Percentiles rank a stretch among this genome's conserved stretches.
Evolutionary conservation across 2,888 invertebrate species (phyloP).

Genomic region (Synergus laeviventris): DNA sequence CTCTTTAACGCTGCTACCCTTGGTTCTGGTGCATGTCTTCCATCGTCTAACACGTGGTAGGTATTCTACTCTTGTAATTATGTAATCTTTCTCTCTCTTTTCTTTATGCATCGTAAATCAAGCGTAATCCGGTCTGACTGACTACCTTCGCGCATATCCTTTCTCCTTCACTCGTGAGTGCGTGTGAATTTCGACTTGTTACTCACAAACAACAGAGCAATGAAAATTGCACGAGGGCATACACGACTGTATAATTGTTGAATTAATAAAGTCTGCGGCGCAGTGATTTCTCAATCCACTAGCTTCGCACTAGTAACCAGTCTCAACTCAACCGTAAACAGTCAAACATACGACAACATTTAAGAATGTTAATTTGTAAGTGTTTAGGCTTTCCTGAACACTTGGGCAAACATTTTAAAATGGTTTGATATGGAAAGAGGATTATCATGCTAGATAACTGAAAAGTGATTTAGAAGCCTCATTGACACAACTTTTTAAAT

Average conservation of each 20-base stretch:
- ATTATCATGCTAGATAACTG: neutral
- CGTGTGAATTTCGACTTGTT: slow-evolving; percentile 25
- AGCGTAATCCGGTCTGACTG: slow-evolving; percentile 5
- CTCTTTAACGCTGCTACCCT: slow-evolving; percentile 61
- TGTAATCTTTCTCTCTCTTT: slow-evolving; percentile 12
- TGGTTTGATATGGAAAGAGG: neutral
- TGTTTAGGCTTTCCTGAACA: neutral
- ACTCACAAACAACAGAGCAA: slow-evolving; percentile 30
- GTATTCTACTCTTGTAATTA: slow-evolving; percentile 50
- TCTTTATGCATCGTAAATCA: slow-evolving; percentile 22
- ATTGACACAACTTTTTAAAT: neutral
- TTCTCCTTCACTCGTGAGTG: slow-evolving; percentile 26
- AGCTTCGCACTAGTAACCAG: neutral
- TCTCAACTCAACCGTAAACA: slow-evolving; percentile 16
- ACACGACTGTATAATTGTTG: slow-evolving; percentile 26
- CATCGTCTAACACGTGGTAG: slow-evolving; percentile 55
- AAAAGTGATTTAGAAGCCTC: neutral
- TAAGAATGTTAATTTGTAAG: neutral
- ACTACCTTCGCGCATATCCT: slow-evolving; percentile 9
- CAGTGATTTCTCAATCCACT: neutral
- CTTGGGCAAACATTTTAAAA: neutral
- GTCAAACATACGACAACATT: neutral
- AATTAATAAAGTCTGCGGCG: slow-evolving; percentile 28
- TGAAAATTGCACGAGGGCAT: slow-evolving; percentile 18
- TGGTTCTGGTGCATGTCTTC: slow-evolving; percentile 53